Evolutionary conservation across 2,888 invertebrate species (phyloP), one percentile per base, ranked within the genome.

Genomic region (Diabrotica balteata): DNA sequence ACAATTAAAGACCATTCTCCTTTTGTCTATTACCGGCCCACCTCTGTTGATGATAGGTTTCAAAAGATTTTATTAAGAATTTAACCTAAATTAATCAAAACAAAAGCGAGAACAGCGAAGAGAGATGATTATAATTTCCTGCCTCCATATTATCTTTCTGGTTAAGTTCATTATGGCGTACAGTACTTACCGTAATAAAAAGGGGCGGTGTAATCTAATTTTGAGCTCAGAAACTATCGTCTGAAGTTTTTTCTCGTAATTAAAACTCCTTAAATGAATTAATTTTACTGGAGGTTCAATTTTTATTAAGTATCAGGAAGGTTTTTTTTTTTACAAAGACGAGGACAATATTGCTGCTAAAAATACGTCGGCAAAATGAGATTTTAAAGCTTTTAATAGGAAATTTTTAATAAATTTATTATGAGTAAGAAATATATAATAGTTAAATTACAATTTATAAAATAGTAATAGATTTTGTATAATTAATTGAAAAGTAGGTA

Each of bases 81-180:
- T 51, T 17, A n/a, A 51, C n/a, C n/a, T 51, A n/a, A 17, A 51
- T 51, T 11, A 51, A 51, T 51, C 51, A 51, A 51, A 51, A 51
- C 22, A 51, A 51, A n/a, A 51, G n/a, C 50, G n/a, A 50, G 50
- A 50, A 50, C 8, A n/a, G 11, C 17, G n/a, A 50, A 50, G 4
- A 8, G 17, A 22, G 51, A 51, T 51, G 8, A 51, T 51, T 51
- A 8, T 22, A 51, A 51, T 51, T 51, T 51, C n/a, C 51, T 51
- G n/a, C 51, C 51, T 51, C 22, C 11, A 51, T 32, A 32, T 51
- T 51, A 51, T 51, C 7, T 11, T 51, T 51, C 22, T 7, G 22
- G 51, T 17, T 11, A 51, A 17, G 51, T 51, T 51, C 51, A 17
- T 17, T 17, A 51, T 51, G 51, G 17, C 7, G 6, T 8, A 51